A percentile compares a stretch with the other conserved stretches of the same genome.
These are phyloP conservation scores for Melanerpes formicivorus DNA, from an alignment of 2,113 vertebrate species.

Conservation along the genomic window DNA sequence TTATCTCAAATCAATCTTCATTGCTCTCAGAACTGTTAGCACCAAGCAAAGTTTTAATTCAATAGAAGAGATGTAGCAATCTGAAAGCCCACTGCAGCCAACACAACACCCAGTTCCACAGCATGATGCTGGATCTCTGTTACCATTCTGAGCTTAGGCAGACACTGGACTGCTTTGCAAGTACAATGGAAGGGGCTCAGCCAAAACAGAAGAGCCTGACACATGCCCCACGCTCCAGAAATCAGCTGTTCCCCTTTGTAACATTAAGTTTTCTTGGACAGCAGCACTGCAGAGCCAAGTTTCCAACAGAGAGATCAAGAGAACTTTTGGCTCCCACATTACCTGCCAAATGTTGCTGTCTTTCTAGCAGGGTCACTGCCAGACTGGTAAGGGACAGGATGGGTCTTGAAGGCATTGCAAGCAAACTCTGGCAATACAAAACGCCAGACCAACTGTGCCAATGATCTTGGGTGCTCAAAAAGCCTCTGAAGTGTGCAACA, in stretches of 20 bases:
- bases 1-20: not conserved
- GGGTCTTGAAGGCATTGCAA: not conserved
- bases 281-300: not conserved
- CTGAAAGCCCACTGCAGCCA: not conserved
- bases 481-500: rapidly evolving
- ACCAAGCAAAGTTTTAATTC: not conserved
- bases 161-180: not conserved
- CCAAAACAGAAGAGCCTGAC: not conserved
- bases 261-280: not conserved
- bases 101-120: not conserved
- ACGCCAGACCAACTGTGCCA: not conserved
- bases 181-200: not conserved
- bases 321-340: not conserved
- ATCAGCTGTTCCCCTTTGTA: not conserved
- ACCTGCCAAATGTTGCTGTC: not conserved
- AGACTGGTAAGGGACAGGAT: not conserved
- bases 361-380: not conserved
- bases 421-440: not conserved
- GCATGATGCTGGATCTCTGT: not conserved
- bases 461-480: not conserved
- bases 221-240: not conserved
- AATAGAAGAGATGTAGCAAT: not conserved
- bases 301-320: not conserved
- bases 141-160: not conserved
- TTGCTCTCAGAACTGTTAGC: not conserved